A percentile compares a stretch with the other conserved stretches of the same genome.
Conservation (phyloP, 2,888 invertebrate species). For the Phaedon cochleariae region DNA sequence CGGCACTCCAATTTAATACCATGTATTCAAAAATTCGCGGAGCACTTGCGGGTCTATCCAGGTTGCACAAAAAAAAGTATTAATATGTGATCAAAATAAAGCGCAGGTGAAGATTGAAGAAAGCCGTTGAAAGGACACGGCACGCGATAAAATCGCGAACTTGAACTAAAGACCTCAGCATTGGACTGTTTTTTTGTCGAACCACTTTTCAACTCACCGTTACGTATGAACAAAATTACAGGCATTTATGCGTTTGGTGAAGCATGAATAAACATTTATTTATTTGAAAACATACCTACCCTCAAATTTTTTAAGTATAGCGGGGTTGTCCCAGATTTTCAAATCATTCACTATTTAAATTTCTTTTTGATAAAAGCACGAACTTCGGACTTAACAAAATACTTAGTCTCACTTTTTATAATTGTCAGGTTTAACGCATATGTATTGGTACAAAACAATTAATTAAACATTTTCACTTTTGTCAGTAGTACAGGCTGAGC, state of each 20-base stretch:
- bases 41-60: conserved; percentile 15
- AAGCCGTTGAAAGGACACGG: conserved; percentile 25
- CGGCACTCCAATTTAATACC: neutral
- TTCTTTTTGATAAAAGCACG: too few relatives aligned
- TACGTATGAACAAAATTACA: conserved; percentile 56
- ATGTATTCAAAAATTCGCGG: neutral
- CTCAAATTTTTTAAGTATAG: neutral
- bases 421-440: too few relatives aligned
- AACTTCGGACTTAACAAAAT: too few relatives aligned
- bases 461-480: too few relatives aligned
- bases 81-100: too few relatives aligned
- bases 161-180: conserved; percentile 44
- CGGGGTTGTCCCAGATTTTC: too few relatives aligned
- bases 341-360: too few relatives aligned
- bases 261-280: conserved; percentile 53
- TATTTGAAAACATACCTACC: conserved; percentile 17
- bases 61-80: too few relatives aligned
- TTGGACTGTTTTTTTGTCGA: conserved; percentile 43
- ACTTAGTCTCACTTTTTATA: too few relatives aligned
- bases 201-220: conserved; percentile 52
- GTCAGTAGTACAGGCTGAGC: too few relatives aligned
- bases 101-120: conserved; percentile 31
- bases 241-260: conserved; percentile 58
- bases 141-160: conserved; percentile 42
- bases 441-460: too few relatives aligned